Base-by-base conservation (phyloP, 1,140 invertebrate genomes). In the Teleogryllus occipitalis region DNA sequence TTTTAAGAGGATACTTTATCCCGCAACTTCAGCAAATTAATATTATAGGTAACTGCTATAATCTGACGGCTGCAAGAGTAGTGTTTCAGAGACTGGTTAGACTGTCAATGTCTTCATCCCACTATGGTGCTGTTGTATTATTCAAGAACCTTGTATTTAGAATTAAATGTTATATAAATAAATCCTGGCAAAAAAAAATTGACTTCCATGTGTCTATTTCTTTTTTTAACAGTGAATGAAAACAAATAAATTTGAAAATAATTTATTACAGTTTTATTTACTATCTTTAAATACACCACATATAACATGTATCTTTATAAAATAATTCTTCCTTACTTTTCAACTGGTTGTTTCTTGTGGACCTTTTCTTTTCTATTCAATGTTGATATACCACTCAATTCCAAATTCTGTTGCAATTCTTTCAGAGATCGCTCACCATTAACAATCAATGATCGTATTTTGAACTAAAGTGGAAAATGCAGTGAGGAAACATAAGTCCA, bases 361-460 rank as follows among this genome's bases (percentile, higher is more conserved):
- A 7, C 10, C 7, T 65, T 18, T 39, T 39, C 27, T 18, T 65
- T 65, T 10, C 2, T 65, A 65, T 65, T 65, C 54, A 14, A 3
- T 3, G 27, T 2, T 74, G 8, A 82, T 79, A 22, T 74, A 81
- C 27, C 83, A 82, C 88, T 90, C 78, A 92, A 83, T 77, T 88
- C 86, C 77, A 93, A 84, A 85, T 90, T 92, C 81, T 86, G 90
- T 85, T 90, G 86, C 79, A 94, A 86, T 86, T 93, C 90, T 72
- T 88, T 89, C 39, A 94, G 86, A 65, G 89, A 90, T 82, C 91
- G 90, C 84, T 90, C 88, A 46, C 92, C 93, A 84, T 92, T 89
- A 80, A 90, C 87, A n/a, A 94, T 85, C 83, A 92, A 87, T 83
- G 91, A 90, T 85, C 93, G 93, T 46, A 94, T 93, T 27, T 89